A percentile compares a stretch with the other conserved stretches of the same genome.
Conservation (phyloP, 2,113 vertebrate species). For the Stomatorhinus ivindoensis region DNA sequence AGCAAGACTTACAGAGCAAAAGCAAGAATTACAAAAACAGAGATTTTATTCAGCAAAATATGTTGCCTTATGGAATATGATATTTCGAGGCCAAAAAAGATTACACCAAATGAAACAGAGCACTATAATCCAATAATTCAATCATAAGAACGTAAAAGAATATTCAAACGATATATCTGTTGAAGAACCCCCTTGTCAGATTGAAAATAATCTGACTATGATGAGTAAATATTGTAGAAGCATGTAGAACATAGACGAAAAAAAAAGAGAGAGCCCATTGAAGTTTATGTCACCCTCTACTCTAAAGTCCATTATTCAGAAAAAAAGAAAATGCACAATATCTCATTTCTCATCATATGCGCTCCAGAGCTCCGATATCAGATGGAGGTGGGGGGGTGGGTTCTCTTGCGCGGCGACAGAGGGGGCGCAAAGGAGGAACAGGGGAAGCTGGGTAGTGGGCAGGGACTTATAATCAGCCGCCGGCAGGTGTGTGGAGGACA, state of each 20-base stretch:
- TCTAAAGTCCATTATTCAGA: not conserved
- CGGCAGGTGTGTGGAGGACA: constrained; percentile 27
- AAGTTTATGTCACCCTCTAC: not conserved
- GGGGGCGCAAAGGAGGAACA: not conserved
- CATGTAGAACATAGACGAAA: not conserved
- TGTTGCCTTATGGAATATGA: constrained; percentile 24
- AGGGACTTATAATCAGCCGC: constrained; percentile 21
- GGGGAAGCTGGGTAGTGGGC: not conserved
- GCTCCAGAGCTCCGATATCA: not conserved
- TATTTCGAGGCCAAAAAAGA: constrained; percentile 2
- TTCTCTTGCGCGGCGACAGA: not conserved
- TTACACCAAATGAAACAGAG: not conserved
- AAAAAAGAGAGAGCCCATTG: not conserved
- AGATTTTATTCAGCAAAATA: not conserved
- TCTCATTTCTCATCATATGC: not conserved
- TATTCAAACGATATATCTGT: not conserved
- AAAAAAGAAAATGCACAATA: not conserved
- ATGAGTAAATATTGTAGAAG: not conserved
- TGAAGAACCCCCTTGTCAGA: not conserved
- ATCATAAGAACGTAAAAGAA: not conserved
- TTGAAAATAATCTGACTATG: not conserved
- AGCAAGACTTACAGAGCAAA: constrained; percentile 31
- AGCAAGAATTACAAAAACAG: constrained; percentile 32
- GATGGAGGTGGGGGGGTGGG: not conserved
- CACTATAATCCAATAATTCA: not conserved